Evolutionary conservation across 2,888 invertebrate species (phyloP).

Genomic region (Tridacna gigas): DNA sequence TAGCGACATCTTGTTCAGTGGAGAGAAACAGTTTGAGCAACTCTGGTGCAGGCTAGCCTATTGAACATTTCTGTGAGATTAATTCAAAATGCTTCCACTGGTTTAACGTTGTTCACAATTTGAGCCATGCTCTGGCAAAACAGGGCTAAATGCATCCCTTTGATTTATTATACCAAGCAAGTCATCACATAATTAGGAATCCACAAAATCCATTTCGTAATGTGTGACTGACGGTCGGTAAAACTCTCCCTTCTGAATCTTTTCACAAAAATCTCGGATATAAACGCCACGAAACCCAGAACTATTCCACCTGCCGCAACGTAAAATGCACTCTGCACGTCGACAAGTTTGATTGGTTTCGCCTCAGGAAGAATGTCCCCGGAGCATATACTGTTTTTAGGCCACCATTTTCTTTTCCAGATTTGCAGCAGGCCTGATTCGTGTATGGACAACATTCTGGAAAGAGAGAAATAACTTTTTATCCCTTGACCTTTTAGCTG

Average conservation of each 20-base stretch:
- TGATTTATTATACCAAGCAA: too few species aligned
- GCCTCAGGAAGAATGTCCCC: slow-evolving; percentile 66
- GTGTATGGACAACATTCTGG: slow-evolving; percentile 72
- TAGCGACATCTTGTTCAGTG: too few species aligned
- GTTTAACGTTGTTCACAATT: too few species aligned
- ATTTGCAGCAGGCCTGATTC: slow-evolving; percentile 75
- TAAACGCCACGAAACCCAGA: slow-evolving; percentile 42
- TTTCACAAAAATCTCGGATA: slow-evolving; percentile 35
- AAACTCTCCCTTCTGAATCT: neutral
- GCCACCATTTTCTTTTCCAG: slow-evolving; percentile 75
- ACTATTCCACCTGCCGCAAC: slow-evolving; percentile 54
- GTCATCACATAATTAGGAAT: too few species aligned
- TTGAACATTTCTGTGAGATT: too few species aligned
- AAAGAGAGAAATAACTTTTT: neutral
- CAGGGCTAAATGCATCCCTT: too few species aligned
- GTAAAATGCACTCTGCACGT: slow-evolving; percentile 75
- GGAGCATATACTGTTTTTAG: slow-evolving; percentile 64
- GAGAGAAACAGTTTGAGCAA: too few species aligned
- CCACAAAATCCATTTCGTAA: too few species aligned
- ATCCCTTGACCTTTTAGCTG: too few species aligned
- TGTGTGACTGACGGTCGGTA: neutral
- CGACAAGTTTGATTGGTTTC: slow-evolving; percentile 68
- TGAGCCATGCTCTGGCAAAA: too few species aligned
- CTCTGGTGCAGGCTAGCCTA: too few species aligned
- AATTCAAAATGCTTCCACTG: too few species aligned